Evolutionary conservation across 2,113 vertebrate genomes (phyloP).

Genomic region (Percina caprodes): DNA sequence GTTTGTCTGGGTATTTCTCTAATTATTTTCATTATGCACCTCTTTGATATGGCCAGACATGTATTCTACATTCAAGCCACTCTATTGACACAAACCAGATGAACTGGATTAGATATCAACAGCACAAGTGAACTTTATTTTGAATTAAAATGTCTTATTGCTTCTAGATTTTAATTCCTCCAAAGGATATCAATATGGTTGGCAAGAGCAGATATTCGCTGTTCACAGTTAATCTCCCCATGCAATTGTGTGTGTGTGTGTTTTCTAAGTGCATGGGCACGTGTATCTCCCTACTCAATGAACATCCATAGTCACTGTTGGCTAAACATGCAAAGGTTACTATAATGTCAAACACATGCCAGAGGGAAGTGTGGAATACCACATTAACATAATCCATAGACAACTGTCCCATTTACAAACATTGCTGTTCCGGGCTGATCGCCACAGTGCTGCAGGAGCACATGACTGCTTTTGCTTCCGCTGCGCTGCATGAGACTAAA

Average conservation of each 20-base stretch:
- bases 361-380: constrained; percentile 81
- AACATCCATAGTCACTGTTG: constrained; percentile 80
- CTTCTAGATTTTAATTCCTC: constrained; percentile 59
- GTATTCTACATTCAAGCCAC: constrained; percentile 56
- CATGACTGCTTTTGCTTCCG: constrained; percentile 44
- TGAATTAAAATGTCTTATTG: constrained; percentile 59
- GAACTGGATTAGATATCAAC: constrained; percentile 62
- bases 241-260: constrained; percentile 12
- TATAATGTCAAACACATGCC: constrained; percentile 84
- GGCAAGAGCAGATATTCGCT: constrained; percentile 49
- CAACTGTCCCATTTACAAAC: constrained; percentile 66
- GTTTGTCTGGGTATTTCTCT: constrained; percentile 1
- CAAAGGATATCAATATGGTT: constrained; percentile 56
- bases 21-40: constrained; percentile 3
- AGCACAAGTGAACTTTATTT: constrained; percentile 64
- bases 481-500: constrained; percentile 14
- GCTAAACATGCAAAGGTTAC: constrained; percentile 85
- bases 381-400: constrained; percentile 87
- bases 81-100: constrained; percentile 59
- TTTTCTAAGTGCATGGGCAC: constrained; percentile 5
- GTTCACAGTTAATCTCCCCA: constrained; percentile 47
- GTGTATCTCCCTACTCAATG: constrained; percentile 67
- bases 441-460: constrained; percentile 60
- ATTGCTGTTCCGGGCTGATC: constrained; percentile 33
- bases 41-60: constrained; percentile 35